Evolutionary conservation across 2,797 vertebrate genomes (phyloP), one percentile per base, ranked within the genome.

Genomic region (Alexandromys oeconomus): DNA sequence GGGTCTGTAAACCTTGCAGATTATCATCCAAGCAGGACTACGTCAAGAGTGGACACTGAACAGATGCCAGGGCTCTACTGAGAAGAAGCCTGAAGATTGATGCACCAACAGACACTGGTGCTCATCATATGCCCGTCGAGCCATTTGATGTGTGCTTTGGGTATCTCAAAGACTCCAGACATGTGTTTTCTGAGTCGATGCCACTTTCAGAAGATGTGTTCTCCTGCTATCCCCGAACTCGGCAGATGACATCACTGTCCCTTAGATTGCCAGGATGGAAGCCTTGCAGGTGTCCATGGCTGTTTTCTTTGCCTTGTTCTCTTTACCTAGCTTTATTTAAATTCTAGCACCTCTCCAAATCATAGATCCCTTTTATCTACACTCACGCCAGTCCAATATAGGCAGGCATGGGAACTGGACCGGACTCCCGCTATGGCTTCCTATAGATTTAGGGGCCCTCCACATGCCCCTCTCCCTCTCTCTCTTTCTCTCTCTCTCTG

Each of bases 31-130:
- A 6, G 15, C 4, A 23, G 29, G 37, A 21, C 9, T 23, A 15
- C 12, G 69, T 31, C 43, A 25, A 23, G 37, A 76, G 27, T n/a
- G 5, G 57, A 17, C 46, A 31, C 7, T 5, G 4, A 61, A 1
- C 12, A 1, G 54, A 12, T 25, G 6, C 23, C 43, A 12, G 67
- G 65, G 31, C 5, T 46, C 4, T 67, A 1, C n/a, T 1, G 29
- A 29, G 59, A 19, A 9, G 9, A 61, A 61, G 2, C 19, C 5
- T 0, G 59, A 54, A 57, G 8, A 48, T 8, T 11, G 51, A 14
- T 2, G 37, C 65, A 25, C 19, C 77, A 15, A 1, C 4, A 9
- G 27, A 11, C 13, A 23, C 2, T 0, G 1, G 0, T 57, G 23
- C 23, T 29, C 40, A 3, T 3, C 61, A 5, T 13, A 27, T 12